Evolutionary conservation across 2,797 vertebrate species (phyloP).

Genomic region (Lophotriccus pileatus): DNA sequence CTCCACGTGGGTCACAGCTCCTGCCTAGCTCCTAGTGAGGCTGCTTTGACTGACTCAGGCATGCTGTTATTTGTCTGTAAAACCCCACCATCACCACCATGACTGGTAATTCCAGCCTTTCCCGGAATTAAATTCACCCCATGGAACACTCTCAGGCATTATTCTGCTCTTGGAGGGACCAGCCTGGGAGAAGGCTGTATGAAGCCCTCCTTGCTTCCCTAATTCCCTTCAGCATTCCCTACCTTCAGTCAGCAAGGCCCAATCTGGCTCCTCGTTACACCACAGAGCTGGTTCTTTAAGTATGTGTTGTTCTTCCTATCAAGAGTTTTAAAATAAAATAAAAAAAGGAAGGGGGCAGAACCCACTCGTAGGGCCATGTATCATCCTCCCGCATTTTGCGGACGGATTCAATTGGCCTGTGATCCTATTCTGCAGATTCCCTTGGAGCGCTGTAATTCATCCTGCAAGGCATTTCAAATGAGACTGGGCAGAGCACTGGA

Average conservation of each 20-base stretch:
- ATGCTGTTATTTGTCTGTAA: background rate
- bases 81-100: background rate
- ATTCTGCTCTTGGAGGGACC: background rate
- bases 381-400: background rate
- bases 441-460: slow-evolving; percentile 30
- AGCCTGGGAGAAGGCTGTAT: background rate
- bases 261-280: background rate
- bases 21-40: background rate
- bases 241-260: background rate
- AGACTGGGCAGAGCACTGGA: background rate
- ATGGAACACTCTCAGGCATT: background rate
- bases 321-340: background rate
- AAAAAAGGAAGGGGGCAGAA: background rate
- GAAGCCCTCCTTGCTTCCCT: background rate
- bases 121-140: background rate
- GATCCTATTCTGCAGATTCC: slow-evolving; percentile 51
- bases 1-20: background rate
- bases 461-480: background rate
- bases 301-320: background rate
- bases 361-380: background rate
- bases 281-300: background rate
- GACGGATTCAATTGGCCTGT: slow-evolving; percentile 53
- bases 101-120: background rate
- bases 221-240: background rate
- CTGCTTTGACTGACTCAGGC: background rate